phyloP scores from a whole-genome alignment of 2,797 vertebrate species.

The Phataginus tricuspis region DNA sequence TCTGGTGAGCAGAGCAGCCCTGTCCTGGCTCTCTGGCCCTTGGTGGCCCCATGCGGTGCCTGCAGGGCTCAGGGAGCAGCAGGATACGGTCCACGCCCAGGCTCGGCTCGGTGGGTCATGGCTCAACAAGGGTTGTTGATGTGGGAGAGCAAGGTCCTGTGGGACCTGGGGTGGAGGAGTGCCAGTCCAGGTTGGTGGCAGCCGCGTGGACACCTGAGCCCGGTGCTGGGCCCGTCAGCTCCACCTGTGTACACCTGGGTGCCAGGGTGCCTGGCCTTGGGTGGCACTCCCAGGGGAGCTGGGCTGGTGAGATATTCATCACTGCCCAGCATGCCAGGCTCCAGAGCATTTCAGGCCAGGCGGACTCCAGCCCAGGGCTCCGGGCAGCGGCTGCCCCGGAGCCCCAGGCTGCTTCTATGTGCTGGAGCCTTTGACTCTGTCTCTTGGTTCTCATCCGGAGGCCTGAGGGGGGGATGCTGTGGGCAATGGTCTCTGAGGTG shows the following conservation, averaged over 20 bases:
- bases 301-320: not conserved
- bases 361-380: rapidly evolving
- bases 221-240: rapidly evolving
- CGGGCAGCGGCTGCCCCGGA: rapidly evolving
- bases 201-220: rapidly evolving
- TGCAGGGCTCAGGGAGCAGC: rapidly evolving
- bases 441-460: rapidly evolving
- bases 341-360: not conserved
- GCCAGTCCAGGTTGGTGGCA: rapidly evolving
- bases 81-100: rapidly evolving
- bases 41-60: not conserved
- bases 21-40: rapidly evolving
- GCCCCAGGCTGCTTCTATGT: rapidly evolving
- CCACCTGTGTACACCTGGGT: not conserved
- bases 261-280: rapidly evolving
- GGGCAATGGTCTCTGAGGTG: rapidly evolving
- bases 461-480: too few species aligned
- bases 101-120: rapidly evolving
- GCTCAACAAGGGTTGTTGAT: not conserved
- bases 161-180: rapidly evolving
- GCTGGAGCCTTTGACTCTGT: not conserved
- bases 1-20: not conserved
- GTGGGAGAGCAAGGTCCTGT: rapidly evolving
- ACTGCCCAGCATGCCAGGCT: rapidly evolving
- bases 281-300: not conserved